Base-by-base conservation (phyloP, 1,140 invertebrate genomes). In the Scylla paramamosain region DNA sequence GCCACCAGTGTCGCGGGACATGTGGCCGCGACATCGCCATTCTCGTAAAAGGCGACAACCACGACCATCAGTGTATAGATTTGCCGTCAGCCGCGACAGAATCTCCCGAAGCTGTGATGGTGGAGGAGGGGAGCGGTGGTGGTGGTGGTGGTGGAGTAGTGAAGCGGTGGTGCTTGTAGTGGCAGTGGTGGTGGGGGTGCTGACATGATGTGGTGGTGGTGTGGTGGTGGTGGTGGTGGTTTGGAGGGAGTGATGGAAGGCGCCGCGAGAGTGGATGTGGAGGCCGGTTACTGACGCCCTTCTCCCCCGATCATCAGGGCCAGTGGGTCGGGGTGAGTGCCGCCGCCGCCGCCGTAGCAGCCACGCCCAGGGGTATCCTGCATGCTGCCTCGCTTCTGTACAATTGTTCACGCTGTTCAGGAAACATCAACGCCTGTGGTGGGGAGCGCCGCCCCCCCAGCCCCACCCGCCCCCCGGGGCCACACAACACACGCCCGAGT, bases 381-480 rank as follows among this genome's bases (percentile, higher is more conserved):
- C 92, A 93, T 93, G 92, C 92, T 59, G 92, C 92, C 82, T 87
- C 83, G 92, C 92, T 93, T 93, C 92, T 93, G 92, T 93, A 87
- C 82, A 52, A 86, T 87, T 93, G 92, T 93, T 84, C 48, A 25
- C 83, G 92, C 92, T 93, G 92, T 93, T 93, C 92, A 93, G 92
- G 83, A 87, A 87, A 59, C 83, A 93, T 59, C 52, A 59, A 86
- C 83, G 83, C 83, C 92, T 93, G 92, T 93, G 83, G 92, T 93
- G 92, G 83, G 82, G 92, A 84, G 92, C 84, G 82, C 31, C 25
- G 31, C 92, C 32, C 32, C 92, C 82, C 84, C 46, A 83, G 39
- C 83, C 31, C 92, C 28, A 4, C 32, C 82, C 12, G 45, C 29
- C 92, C 83, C 83, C 83, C 67, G 82, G 92, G 67, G 48, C 45